Percentiles rank a stretch among this genome's conserved stretches.
phyloP scores from a whole-genome alignment of 2,797 vertebrate genomes.

The Hemitrygon akajei region DNA sequence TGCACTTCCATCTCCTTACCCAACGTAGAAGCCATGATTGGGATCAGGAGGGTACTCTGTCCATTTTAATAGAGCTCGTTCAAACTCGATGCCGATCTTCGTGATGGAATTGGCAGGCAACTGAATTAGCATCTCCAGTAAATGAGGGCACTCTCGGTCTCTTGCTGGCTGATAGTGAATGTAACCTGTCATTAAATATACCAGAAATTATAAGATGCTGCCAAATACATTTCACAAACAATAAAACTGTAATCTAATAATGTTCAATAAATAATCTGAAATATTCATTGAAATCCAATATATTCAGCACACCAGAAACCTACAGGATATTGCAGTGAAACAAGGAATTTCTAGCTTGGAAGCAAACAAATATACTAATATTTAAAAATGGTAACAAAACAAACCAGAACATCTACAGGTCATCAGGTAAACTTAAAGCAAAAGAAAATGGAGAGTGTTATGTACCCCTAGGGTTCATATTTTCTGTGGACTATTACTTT shows the following conservation, averaged over 20 bases:
- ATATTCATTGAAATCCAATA: not conserved
- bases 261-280: not conserved
- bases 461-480: too few relatives aligned
- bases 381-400: not conserved
- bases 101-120: constrained; percentile 87
- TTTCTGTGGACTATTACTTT: too few relatives aligned
- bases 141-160: constrained; percentile 81
- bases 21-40: constrained; percentile 89
- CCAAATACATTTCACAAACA: not conserved
- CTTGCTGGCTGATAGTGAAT: constrained; percentile 93
- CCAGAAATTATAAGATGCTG: not conserved
- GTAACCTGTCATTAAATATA: constrained; percentile 66
- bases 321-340: not conserved
- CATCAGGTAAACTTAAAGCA: not conserved
- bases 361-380: not conserved
- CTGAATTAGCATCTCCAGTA: constrained; percentile 93
- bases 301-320: not conserved
- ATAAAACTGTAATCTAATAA: not conserved
- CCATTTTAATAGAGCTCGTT: constrained; percentile 91
- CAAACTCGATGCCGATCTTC: constrained; percentile 91
- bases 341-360: not conserved
- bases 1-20: constrained; percentile 57
- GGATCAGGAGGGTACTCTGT: constrained; percentile 93
- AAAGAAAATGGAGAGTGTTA: too few relatives aligned
- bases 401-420: not conserved